These are phyloP conservation scores for Spisula solida DNA, from an alignment of 2,888 invertebrate species.

Conservation along the genomic window DNA sequence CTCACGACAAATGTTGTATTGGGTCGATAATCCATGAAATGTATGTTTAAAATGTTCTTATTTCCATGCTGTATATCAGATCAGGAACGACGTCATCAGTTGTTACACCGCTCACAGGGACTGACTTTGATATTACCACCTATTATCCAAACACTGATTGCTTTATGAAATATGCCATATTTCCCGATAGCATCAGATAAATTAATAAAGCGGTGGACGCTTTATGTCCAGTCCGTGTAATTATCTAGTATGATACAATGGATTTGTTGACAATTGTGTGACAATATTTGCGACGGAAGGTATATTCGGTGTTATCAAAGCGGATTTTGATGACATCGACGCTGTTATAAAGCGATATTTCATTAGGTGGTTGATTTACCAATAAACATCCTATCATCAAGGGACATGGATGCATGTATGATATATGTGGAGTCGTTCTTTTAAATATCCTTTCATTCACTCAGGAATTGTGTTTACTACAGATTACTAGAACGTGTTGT, in stretches of 20 bases:
- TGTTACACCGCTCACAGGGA: neutral
- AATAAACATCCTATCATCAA: neutral
- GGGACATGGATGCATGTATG: neutral
- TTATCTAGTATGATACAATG: neutral
- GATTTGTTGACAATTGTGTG: neutral
- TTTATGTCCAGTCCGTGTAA: too few species aligned
- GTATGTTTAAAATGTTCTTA: neutral
- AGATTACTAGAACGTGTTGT: neutral
- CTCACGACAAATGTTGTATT: neutral
- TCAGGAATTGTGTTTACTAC: neutral
- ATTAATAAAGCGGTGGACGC: too few species aligned
- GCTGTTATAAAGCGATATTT: neutral
- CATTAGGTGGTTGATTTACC: neutral
- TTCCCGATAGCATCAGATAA: neutral
- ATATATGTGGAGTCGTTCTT: neutral
- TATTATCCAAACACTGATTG: neutral
- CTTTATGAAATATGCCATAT: neutral
- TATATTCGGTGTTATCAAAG: neutral
- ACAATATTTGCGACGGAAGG: neutral
- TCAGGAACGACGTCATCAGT: neutral
- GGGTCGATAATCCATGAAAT: neutral
- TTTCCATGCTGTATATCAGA: too few species aligned
- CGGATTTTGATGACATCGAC: neutral
- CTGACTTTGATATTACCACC: neutral
- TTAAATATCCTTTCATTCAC: neutral